Evolutionary conservation across 2,113 vertebrate genomes (phyloP).

Genomic region (Herpetotheres cachinnans): DNA sequence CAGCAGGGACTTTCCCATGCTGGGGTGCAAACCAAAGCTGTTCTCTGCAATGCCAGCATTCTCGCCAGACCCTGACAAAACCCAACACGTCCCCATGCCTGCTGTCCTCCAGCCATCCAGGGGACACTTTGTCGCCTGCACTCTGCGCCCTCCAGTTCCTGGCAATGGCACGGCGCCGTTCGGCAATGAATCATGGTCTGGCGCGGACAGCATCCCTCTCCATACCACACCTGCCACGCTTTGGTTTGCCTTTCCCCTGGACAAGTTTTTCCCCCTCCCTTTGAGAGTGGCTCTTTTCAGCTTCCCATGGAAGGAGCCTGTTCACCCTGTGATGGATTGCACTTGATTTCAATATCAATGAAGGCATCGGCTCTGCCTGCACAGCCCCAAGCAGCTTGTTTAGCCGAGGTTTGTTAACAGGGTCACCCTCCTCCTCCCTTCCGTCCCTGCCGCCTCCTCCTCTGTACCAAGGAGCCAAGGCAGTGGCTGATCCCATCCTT

Average conservation of each 20-base stretch:
- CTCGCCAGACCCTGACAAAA: rapidly evolving
- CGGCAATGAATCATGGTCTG: constrained; percentile 34
- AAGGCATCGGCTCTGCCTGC: not conserved
- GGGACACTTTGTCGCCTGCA: not conserved
- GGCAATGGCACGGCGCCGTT: not conserved
- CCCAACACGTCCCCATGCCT: rapidly evolving
- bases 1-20: not conserved
- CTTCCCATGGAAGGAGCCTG: constrained; percentile 70
- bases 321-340: constrained; percentile 76
- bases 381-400: constrained; percentile 30
- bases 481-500: not conserved
- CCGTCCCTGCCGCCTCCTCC: not conserved
- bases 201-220: constrained; percentile 5
- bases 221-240: constrained; percentile 83
- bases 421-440: constrained; percentile 49
- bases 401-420: constrained; percentile 77
- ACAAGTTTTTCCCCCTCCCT: constrained; percentile 69
- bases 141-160: rapidly evolving
- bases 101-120: not conserved
- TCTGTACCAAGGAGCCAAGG: not conserved
- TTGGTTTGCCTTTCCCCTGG: constrained; percentile 69
- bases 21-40: not conserved
- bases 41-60: rapidly evolving
- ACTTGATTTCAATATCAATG: constrained; percentile 85
- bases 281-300: constrained; percentile 74